A percentile compares a stretch with the other conserved stretches of the same genome.
Evolutionary conservation across 2,797 vertebrate genomes (phyloP).

Genomic region (Siniperca obscura): DNA sequence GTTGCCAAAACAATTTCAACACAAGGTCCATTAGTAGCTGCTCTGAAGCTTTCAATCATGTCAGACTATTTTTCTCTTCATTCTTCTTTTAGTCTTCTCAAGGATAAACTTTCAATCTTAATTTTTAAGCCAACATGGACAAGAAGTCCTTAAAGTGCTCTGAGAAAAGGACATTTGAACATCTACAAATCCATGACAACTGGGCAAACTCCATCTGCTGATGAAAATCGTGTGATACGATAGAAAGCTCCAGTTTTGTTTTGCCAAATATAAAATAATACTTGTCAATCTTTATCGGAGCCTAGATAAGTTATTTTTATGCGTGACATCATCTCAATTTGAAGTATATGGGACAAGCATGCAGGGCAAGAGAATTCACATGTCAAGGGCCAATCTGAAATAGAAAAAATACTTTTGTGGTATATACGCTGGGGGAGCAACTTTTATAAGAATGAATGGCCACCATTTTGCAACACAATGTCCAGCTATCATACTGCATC

Average conservation of each 20-base stretch:
- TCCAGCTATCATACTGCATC: slow-evolving; percentile 13
- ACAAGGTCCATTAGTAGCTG: background rate
- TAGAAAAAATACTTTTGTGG: background rate
- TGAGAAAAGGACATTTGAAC: background rate
- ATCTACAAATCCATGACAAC: background rate
- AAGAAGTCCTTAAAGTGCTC: background rate
- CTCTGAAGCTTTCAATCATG: background rate
- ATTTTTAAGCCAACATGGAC: background rate
- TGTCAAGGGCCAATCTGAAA: background rate
- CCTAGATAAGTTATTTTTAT: background rate
- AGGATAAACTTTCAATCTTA: background rate
- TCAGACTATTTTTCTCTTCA: background rate
- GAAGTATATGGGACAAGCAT: background rate
- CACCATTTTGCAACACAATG: background rate
- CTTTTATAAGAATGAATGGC: background rate
- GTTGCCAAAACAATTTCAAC: background rate
- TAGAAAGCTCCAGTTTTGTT: background rate
- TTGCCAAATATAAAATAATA: background rate
- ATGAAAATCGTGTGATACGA: background rate
- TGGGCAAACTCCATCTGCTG: background rate
- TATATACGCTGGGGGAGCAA: background rate
- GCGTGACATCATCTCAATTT: background rate
- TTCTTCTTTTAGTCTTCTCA: background rate
- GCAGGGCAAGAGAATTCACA: background rate
- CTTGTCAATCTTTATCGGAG: background rate